A percentile compares a stretch with the other conserved stretches of the same genome.
phyloP scores from a whole-genome alignment of 2,888 invertebrate genomes.

The Heliconius cydno region DNA sequence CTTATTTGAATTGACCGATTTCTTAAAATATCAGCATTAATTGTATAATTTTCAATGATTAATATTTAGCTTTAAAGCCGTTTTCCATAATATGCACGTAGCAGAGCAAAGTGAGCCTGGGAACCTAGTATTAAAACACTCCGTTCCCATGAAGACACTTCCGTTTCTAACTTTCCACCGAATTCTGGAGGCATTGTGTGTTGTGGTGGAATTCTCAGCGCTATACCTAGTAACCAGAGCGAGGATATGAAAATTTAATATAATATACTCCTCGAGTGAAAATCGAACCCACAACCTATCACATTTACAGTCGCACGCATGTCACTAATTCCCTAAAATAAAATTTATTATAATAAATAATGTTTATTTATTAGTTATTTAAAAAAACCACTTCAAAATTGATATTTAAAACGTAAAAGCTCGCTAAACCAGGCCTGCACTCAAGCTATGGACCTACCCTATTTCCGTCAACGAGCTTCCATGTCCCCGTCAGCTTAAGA shows the following conservation, averaged over 20 bases:
- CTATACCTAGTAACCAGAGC: background rate
- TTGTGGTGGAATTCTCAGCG: background rate
- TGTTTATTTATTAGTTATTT: no score
- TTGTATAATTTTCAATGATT: no score
- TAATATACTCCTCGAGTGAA: background rate
- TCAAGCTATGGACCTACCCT: slow-evolving; percentile 19
- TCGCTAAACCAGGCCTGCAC: background rate
- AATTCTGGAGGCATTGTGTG: background rate
- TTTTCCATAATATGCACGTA: no score
- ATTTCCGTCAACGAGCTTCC: slow-evolving; percentile 24
- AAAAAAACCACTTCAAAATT: background rate
- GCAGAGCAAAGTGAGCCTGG: background rate
- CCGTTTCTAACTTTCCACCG: background rate
- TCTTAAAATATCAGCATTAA: no score
- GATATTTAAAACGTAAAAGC: background rate
- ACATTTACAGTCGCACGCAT: background rate
- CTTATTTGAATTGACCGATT: no score
- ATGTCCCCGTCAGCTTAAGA: slow-evolving; percentile 16
- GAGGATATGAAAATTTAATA: background rate
- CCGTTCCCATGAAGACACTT: background rate
- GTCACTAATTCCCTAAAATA: background rate
- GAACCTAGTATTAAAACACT: background rate
- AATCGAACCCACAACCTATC: background rate
- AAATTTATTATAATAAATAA: background rate
- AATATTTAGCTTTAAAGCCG: no score